Evolutionary conservation across 2,113 vertebrate species (phyloP), one percentile per base, ranked within the genome.

Genomic region (Barbus barbus): DNA sequence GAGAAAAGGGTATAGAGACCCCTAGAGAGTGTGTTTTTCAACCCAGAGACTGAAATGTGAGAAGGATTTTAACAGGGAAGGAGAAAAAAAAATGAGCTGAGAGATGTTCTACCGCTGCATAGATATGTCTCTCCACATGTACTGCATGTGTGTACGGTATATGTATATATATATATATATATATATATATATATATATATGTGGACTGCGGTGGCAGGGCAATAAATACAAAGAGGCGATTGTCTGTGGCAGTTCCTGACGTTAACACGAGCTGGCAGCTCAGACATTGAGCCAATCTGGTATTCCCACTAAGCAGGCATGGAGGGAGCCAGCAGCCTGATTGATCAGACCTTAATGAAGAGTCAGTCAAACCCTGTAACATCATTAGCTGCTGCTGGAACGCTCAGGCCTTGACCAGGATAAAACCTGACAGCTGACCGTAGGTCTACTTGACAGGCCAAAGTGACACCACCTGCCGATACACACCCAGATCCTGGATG

Each of bases 311-410:
- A 56, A 71, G 73, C 80, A 38, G 31, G 24, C 72, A 77, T 61
- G 75, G 41, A 51, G 31, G 46, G 36, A 56, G 61, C 65, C 85
- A 85, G 78, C 82, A 65, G 79, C 48, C 85, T 82, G 88, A 93
- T 92, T 91, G 92, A 93, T 93, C 88, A 65, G 36, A 78, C 86
- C 92, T 92, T 94, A 93, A 93, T 93, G 90, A 93, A 92, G 92
- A 94, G 90, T 89, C 89, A 87, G 89, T 89, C 86, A 90, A 89
- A 88, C 87, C 87, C 87, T 90, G 92, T 92, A 90, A 93, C 90
- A 92, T 92, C 91, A 91, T 93, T 92, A 93, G 90, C 84, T 48
- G 51, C 65, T 87, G 83, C 86, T 69, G 89, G 87, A 87, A 84
- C 82, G 81, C 85, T 60, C 76, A 87, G 83, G 83, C 86, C 89